Evolutionary conservation across 1,140 invertebrate species (phyloP), one percentile per base, ranked within the genome.

Genomic region (Hestina assimilis): DNA sequence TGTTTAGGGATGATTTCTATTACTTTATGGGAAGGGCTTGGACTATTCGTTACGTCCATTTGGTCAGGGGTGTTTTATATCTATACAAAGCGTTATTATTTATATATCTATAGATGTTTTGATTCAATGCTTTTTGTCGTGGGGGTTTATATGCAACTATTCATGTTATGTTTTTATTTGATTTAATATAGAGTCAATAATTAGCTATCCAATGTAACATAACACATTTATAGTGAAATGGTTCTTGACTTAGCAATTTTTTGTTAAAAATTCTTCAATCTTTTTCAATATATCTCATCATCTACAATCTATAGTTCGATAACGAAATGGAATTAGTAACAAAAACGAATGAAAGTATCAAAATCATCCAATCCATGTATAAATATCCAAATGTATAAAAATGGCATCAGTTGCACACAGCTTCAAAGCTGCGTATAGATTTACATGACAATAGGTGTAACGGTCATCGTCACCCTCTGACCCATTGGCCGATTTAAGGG

Each of bases 1-100:
- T 61, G 46, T 63, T 64, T 70, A 67, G 50, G 45, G 54, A 41
- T 20, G 23, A 46, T 46, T 20, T 15, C 24, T 26, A 15, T 23
- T n/a, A 42, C 26, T 43, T 17, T 40, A 43, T 42, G 50, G 50
- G 50, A 31, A 53, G 11, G 2, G 26, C 23, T 26, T 43, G 11
- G 9, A 5, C 3, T n/a, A 42, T 11, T 17, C 8, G 20, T 41
- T 8, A n/a, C 17, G 1, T 11, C 19, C 15, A n/a, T 31, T 31
- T 46, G 26, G 15, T 19, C 26, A 31, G 43, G 24, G 26, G 15
- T 26, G 14, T 8, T 4, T 35, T 35, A 5, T 7, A 35, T 35
- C 31, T 17, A 15, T 38, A 38, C 33, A 17, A 38, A 9, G 7
- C 15, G 4, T 8, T 38, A 19, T 4, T 38, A 38, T 12, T 33